A percentile compares a stretch with the other conserved stretches of the same genome.
phyloP scores from a whole-genome alignment of 2,113 vertebrate species.

The Choloepus hoffmanni region DNA sequence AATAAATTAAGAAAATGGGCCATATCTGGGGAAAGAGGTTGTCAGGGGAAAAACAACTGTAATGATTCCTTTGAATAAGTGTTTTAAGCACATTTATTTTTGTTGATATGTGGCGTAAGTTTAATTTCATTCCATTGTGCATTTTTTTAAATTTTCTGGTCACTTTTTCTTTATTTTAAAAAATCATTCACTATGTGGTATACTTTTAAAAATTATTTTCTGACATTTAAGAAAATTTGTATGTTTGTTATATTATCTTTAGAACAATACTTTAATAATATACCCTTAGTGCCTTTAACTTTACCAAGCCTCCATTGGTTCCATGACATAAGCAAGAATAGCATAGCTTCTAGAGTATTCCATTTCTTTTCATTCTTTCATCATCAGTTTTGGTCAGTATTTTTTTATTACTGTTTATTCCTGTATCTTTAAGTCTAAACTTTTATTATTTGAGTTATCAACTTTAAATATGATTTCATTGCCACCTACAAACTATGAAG shows the following conservation, averaged over 20 bases:
- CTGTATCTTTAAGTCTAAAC: not conserved
- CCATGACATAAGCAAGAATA: not conserved
- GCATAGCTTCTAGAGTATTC: not conserved
- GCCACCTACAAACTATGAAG: too few relatives aligned
- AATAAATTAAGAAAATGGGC: not conserved
- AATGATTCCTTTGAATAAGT: not conserved
- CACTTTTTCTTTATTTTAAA: not conserved
- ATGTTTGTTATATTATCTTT: not conserved
- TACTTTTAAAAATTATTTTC: not conserved
- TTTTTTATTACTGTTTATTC: not conserved
- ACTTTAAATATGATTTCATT: too few relatives aligned
- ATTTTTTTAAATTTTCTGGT: not conserved
- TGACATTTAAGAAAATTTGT: not conserved
- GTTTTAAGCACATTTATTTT: not conserved
- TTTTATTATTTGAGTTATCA: not conserved
- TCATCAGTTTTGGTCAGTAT: not conserved
- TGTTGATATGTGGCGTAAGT: not conserved
- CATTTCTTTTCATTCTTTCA: not conserved
- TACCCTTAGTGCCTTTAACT: not conserved
- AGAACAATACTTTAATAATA: not conserved
- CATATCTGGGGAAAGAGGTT: not conserved
- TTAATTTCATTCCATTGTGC: not conserved
- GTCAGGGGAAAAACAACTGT: not conserved
- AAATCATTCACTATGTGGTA: not conserved
- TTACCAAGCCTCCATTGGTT: not conserved